Evolutionary conservation across 2,888 invertebrate genomes (phyloP).

Genomic region (Eupithecia dodoneata): DNA sequence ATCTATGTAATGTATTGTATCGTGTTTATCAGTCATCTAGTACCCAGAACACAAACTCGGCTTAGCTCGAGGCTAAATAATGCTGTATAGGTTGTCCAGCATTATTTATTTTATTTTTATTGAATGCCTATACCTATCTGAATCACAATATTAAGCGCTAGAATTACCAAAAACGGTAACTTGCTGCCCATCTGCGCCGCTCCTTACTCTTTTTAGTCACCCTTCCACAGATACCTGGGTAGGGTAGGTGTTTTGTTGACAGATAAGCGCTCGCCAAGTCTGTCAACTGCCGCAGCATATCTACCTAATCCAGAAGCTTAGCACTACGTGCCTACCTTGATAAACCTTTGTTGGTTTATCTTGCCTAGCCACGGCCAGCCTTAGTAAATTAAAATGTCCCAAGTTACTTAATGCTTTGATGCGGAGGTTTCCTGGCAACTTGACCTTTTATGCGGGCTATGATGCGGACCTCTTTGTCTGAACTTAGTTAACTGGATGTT

Average conservation of each 20-base stretch:
- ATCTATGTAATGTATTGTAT: too few species aligned
- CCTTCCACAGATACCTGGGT: slow-evolving; percentile 55
- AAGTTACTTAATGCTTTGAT: slow-evolving; percentile 20
- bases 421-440: background rate
- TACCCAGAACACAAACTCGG: too few species aligned
- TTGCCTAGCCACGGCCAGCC: slow-evolving; percentile 54
- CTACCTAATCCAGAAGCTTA: slow-evolving; percentile 63
- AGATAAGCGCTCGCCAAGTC: slow-evolving; percentile 75
- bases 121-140: too few species aligned
- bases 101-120: too few species aligned
- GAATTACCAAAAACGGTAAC: background rate
- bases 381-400: slow-evolving; percentile 57
- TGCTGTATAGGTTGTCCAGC: too few species aligned
- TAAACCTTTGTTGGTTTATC: slow-evolving; percentile 76
- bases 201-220: slow-evolving; percentile 46
- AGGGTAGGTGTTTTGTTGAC: slow-evolving; percentile 64
- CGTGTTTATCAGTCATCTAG: too few species aligned
- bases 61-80: too few species aligned
- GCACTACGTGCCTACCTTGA: slow-evolving; percentile 66
- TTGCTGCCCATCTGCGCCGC: slow-evolving; percentile 57
- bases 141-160: too few species aligned
- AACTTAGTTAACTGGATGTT: background rate
- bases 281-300: slow-evolving; percentile 54
- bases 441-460: background rate
- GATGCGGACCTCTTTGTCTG: background rate